phyloP scores from a whole-genome alignment of 2,113 vertebrate species.

The Monarcha castaneiventris region DNA sequence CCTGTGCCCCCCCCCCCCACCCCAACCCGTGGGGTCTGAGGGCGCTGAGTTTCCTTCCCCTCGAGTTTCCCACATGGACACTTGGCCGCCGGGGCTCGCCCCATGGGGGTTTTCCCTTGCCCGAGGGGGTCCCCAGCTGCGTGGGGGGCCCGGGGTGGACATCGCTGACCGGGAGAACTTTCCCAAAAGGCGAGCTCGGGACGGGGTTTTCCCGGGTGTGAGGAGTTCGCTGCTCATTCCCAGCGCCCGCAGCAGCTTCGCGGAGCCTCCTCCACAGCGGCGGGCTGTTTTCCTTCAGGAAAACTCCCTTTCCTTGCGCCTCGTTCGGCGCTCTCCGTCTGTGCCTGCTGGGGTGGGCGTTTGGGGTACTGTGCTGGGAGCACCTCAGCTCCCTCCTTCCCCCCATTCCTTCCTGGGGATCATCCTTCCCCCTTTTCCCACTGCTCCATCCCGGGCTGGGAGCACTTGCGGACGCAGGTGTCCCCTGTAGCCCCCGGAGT shows the following conservation, averaged over 20 bases:
- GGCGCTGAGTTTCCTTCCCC: neutral
- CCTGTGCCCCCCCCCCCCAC: too few relatives aligned
- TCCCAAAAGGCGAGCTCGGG: neutral
- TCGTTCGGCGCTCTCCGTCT: accelerated
- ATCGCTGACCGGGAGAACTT: accelerated
- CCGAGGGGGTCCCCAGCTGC: neutral
- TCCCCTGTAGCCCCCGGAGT: accelerated
- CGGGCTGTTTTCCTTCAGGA: neutral
- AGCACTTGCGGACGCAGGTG: neutral
- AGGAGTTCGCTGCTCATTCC: accelerated
- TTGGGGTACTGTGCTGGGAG: neutral
- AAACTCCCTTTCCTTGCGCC: neutral
- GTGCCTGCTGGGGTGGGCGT: neutral
- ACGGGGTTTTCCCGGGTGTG: neutral
- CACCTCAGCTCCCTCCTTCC: neutral
- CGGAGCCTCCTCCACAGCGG: neutral
- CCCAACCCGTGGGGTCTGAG: neutral
- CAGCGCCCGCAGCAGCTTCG: neutral
- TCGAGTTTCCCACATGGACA: neutral
- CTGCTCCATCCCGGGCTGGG: neutral
- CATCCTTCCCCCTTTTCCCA: neutral
- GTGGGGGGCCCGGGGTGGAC: accelerated
- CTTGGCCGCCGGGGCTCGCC: neutral
- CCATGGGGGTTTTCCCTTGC: neutral
- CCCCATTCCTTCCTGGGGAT: neutral